phyloP scores from a whole-genome alignment of 2,888 invertebrate species.

The Epistrophe grossulariae region DNA sequence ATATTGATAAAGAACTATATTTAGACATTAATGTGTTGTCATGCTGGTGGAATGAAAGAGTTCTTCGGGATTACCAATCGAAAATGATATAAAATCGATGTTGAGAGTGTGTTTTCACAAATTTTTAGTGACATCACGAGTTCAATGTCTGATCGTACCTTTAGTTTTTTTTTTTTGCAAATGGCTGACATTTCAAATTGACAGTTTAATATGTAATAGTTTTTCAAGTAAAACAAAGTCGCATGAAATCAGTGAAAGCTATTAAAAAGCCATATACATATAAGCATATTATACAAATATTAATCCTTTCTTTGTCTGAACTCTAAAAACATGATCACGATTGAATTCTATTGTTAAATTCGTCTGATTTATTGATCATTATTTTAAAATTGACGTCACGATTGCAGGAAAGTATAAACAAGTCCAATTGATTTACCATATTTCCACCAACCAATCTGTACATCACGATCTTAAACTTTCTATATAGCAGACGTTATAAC shows the following conservation, averaged over 20 bases:
- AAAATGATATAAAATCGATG: no score
- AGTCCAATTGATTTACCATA: background rate
- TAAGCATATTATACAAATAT: background rate
- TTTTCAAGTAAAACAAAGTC: no score
- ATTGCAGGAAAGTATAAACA: background rate
- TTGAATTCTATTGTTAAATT: background rate
- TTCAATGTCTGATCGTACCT: no score
- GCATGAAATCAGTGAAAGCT: background rate
- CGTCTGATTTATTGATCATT: background rate
- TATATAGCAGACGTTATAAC: background rate
- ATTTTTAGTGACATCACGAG: no score
- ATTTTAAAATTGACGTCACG: slow-evolving; percentile 4
- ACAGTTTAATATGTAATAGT: no score
- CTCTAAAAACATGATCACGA: background rate
- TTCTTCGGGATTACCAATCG: no score
- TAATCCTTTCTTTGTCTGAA: background rate
- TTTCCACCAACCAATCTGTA: background rate
- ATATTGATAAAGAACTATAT: no score
- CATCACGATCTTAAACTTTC: background rate
- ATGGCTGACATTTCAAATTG: no score
- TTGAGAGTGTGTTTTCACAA: no score
- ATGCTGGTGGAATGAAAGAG: no score
- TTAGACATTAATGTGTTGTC: no score
- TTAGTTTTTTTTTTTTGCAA: no score
- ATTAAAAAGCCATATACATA: background rate